These are phyloP conservation scores for Silvanus unidentatus DNA, from an alignment of 2,888 invertebrate genomes.

Conservation along the genomic window DNA sequence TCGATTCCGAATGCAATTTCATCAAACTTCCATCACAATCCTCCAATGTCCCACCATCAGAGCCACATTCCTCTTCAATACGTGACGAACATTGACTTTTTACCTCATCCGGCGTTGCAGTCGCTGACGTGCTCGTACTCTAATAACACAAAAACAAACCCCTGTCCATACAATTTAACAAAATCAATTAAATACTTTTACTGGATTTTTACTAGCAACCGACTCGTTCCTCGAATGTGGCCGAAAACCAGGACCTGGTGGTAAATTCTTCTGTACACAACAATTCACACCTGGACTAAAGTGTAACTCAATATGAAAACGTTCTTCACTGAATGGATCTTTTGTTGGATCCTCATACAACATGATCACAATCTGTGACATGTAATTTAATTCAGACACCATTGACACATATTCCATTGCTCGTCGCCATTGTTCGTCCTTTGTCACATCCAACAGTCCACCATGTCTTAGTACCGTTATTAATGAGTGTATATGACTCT, in stretches of 20 bases:
- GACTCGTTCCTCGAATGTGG: slow-evolving; percentile 87
- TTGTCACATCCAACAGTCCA: slow-evolving; percentile 74
- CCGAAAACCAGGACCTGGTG: slow-evolving; percentile 87
- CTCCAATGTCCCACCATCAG: slow-evolving; percentile 33
- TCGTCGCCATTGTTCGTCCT: slow-evolving; percentile 95
- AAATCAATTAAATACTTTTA: slow-evolving; percentile 32
- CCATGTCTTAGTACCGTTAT: slow-evolving; percentile 93
- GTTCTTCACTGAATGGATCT: slow-evolving; percentile 82
- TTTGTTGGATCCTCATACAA: slow-evolving; percentile 98
- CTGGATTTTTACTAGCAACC: slow-evolving; percentile 54
- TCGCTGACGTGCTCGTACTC: slow-evolving; percentile 60
- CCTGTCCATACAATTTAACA: neutral
- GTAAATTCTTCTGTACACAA: slow-evolving; percentile 90
- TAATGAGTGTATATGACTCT: slow-evolving; percentile 97
- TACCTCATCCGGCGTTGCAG: slow-evolving; percentile 49
- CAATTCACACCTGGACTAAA: slow-evolving; percentile 98
- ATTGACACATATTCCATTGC: slow-evolving; percentile 98
- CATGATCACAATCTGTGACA: slow-evolving; percentile 99
- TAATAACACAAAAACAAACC: slow-evolving; percentile 38
- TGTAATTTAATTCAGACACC: slow-evolving; percentile 97
- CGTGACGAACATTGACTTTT: slow-evolving; percentile 49
- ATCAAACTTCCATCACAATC: slow-evolving; percentile 23
- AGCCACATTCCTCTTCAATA: slow-evolving; percentile 69
- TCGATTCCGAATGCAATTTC: slow-evolving; percentile 18
- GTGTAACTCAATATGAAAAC: slow-evolving; percentile 97